Evolutionary conservation across 2,113 vertebrate genomes (phyloP).

Genomic region (Laticauda laticaudata): DNA sequence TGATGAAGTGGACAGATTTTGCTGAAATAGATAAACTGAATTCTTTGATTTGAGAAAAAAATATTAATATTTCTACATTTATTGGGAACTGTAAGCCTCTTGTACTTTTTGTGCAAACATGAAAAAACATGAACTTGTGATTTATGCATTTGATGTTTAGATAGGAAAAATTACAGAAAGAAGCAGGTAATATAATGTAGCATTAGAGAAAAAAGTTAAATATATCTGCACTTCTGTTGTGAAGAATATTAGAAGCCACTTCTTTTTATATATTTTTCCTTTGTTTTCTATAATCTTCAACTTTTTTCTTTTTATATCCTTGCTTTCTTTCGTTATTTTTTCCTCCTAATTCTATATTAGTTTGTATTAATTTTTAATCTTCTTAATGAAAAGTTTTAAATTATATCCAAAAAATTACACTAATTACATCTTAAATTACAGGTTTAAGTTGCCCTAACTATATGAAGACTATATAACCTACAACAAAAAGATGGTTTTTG

Average conservation of each 20-base stretch:
- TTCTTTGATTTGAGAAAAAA: not conserved
- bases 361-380: not conserved
- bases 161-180: not conserved
- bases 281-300: not conserved
- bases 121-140: not conserved
- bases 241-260: not conserved
- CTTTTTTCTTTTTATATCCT: not conserved
- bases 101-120: not conserved
- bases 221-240: not conserved
- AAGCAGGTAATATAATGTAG: not conserved
- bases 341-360: not conserved
- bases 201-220: not conserved
- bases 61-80: not conserved
- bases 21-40: not conserved
- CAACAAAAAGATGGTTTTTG: conserved; percentile 30
- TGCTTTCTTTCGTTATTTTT: not conserved
- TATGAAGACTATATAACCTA: conserved; percentile 54
- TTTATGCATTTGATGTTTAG: not conserved
- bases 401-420: conserved; percentile 4
- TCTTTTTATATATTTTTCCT: not conserved
- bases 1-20: not conserved
- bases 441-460: conserved; percentile 38
- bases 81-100: not conserved
- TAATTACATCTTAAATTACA: conserved; percentile 38
- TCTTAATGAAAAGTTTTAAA: not conserved